Base-by-base conservation (phyloP, 1,140 invertebrate genomes). In the Cecropterus lyciades region DNA sequence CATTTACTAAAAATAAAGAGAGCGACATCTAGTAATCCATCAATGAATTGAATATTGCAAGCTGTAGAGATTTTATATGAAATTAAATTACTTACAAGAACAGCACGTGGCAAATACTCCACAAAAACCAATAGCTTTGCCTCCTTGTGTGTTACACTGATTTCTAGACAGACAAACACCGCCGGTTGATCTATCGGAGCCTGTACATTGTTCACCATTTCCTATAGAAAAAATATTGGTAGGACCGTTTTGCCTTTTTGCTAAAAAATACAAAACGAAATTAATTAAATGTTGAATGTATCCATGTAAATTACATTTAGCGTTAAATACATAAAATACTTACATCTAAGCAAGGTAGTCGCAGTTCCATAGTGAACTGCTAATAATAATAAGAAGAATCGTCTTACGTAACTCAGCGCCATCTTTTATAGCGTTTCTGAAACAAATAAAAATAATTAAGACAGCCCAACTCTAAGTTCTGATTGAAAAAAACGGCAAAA, bases 91-190 rank as follows among this genome's bases (percentile, higher is more conserved):
- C 89, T 88, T 72, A 93, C 92, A 72, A 0, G 89, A 88, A 60
- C 92, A 93, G 57, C 92, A 93, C 8, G 91, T 90, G 42, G 84
- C 89, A 64, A 93, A 92, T 0, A 92, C 89, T 4, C 89, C 91
- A 56, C 92, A 93, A 68, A 86, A 89, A 2, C 92, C 91, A 9
- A 91, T 87, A 11, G 89, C 89, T 55, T 91, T 91, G 0, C 92
- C 92, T 0, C 92, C 91, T 53, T 91, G 92, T 0, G 84, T 85
- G 57, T 91, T 87, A 56, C 92, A 93, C 48, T 92, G 90, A 64
- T 87, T 86, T n/a, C 91, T 76, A 0, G 82, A 82, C 4, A 92
- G 53, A 55, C 92, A 93, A 0, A 92, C 88, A 0, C 92, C 92
- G 0, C 83, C 83, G 0, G 87, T 87, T 0, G 77, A 72, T 17